phyloP scores from a whole-genome alignment of 2,888 invertebrate species.

The Aspidapion aeneum region DNA sequence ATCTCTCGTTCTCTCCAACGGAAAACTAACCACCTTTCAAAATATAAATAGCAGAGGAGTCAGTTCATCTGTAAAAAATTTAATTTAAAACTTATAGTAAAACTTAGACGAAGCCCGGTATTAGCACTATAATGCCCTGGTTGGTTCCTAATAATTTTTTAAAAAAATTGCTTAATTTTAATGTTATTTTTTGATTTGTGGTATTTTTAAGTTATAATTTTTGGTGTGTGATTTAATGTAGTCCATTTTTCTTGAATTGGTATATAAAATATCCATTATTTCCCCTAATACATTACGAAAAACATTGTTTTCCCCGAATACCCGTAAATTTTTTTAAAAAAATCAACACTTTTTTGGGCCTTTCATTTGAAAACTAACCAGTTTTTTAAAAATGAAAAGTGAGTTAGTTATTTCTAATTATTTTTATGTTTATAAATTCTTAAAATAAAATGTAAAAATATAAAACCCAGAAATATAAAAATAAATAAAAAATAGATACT shows the following conservation, averaged over 20 bases:
- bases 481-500: background rate
- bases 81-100: constrained; percentile 21
- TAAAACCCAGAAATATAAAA: too few species aligned
- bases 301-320: background rate
- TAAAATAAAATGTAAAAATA: too few species aligned
- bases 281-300: background rate
- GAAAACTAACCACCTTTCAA: constrained; percentile 32
- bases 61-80: constrained; percentile 37
- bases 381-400: constrained; percentile 30
- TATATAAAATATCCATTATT: constrained; percentile 4
- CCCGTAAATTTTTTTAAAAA: constrained; percentile 27
- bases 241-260: constrained; percentile 19
- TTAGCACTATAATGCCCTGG: constrained; percentile 46
- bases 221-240: constrained; percentile 5
- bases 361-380: constrained; percentile 29
- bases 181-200: background rate
- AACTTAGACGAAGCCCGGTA: constrained; percentile 39
- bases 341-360: constrained; percentile 13
- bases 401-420: constrained; percentile 43
- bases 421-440: too few species aligned
- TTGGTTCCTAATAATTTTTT: constrained; percentile 36
- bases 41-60: constrained; percentile 35
- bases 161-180: background rate
- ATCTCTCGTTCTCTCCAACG: constrained; percentile 10
- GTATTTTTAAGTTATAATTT: background rate